Evolutionary conservation across 2,113 vertebrate species (phyloP).

Genomic region (Cervus canadensis): DNA sequence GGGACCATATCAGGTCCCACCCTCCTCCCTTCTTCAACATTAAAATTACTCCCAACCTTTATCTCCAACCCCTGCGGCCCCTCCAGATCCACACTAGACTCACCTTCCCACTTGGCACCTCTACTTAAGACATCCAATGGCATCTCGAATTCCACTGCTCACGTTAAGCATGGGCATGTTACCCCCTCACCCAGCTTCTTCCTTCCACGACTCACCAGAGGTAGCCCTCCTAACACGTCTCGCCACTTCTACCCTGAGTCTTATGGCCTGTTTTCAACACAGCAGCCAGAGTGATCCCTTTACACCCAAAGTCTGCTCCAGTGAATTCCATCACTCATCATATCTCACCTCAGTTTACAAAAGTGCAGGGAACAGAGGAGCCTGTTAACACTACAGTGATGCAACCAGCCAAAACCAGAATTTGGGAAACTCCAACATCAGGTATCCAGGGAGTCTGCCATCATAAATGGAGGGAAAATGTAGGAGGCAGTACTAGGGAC

Average conservation of each 20-base stretch:
- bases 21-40: neutral
- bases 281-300: fast-evolving
- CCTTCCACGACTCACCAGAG: fast-evolving
- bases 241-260: neutral
- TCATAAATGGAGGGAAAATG: fast-evolving
- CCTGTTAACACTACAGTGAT: fast-evolving
- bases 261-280: neutral
- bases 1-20: too few species aligned
- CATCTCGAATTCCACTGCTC: neutral
- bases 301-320: neutral
- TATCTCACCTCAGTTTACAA: neutral
- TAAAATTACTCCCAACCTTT: neutral
- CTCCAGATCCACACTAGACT: neutral
- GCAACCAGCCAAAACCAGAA: too few species aligned
- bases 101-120: neutral
- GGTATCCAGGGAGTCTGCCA: neutral
- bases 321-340: fast-evolving
- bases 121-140: neutral
- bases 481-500: too few species aligned
- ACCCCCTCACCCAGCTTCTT: too few species aligned
- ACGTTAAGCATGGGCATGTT: neutral
- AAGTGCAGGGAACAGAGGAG: neutral
- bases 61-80: too few species aligned
- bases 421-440: neutral
- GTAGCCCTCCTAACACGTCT: too few species aligned